These are phyloP conservation scores for Cerastis leucographa DNA, from an alignment of 2,888 invertebrate genomes.

Conservation along the genomic window DNA sequence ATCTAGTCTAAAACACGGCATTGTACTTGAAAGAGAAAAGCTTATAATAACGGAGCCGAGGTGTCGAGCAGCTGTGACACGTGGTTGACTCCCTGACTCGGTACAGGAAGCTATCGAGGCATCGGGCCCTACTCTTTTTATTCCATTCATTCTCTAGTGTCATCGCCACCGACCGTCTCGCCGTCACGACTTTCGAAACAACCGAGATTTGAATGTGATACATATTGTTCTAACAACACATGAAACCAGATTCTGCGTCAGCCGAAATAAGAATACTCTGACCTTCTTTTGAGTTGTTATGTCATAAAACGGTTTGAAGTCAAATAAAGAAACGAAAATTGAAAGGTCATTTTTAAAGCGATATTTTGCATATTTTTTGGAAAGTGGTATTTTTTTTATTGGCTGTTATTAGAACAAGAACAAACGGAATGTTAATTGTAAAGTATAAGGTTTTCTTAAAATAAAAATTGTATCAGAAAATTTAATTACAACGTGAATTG, in stretches of 20 bases:
- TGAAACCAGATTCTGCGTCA: slow-evolving; percentile 66
- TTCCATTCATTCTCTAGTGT: slow-evolving; percentile 80
- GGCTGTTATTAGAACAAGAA: not conserved
- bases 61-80: slow-evolving; percentile 62
- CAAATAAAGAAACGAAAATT: slow-evolving; percentile 42
- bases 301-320: slow-evolving; percentile 54
- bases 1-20: slow-evolving; percentile 34
- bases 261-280: slow-evolving; percentile 56
- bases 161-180: slow-evolving; percentile 75
- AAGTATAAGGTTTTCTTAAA: not conserved
- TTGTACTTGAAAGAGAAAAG: slow-evolving; percentile 61
- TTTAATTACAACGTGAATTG: not conserved
- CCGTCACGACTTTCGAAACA: slow-evolving; percentile 67
- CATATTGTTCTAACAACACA: slow-evolving; percentile 67
- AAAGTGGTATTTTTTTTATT: not conserved
- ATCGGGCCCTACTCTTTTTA: slow-evolving; percentile 75
- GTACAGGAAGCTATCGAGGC: slow-evolving; percentile 81
- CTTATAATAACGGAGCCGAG: slow-evolving; percentile 75
- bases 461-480: slow-evolving; percentile 6
- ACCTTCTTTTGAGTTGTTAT: slow-evolving; percentile 65
- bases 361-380: slow-evolving; percentile 20
- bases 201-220: slow-evolving; percentile 65
- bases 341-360: slow-evolving; percentile 22
- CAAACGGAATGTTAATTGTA: not conserved
- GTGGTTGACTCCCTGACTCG: slow-evolving; percentile 72